Evolutionary conservation across 2,797 vertebrate genomes (phyloP).

Genomic region (Peromyscus aztecus): DNA sequence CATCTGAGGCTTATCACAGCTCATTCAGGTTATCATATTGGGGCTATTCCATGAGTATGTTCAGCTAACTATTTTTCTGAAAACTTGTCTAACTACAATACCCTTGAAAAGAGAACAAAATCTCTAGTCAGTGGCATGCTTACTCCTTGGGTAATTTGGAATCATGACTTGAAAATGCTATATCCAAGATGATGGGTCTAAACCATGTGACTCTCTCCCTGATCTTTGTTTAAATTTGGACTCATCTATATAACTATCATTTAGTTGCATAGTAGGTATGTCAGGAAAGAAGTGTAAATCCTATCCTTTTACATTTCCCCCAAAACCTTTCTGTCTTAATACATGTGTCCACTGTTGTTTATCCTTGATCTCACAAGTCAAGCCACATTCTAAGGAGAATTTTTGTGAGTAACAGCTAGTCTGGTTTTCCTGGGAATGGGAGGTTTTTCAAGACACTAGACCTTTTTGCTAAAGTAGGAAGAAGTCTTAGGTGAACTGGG

Average conservation of each 20-base stretch:
- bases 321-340: neutral
- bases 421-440: neutral
- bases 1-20: neutral
- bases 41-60: neutral
- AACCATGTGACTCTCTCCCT: neutral
- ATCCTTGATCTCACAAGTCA: neutral
- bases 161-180: neutral
- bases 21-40: neutral
- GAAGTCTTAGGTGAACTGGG: neutral
- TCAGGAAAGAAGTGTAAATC: neutral
- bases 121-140: neutral
- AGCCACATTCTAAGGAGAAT: neutral
- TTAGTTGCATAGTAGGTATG: neutral
- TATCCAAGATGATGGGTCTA: neutral
- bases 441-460: neutral
- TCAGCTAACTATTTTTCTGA: neutral
- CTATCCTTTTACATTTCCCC: neutral
- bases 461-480: neutral
- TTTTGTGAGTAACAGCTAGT: neutral
- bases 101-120: neutral
- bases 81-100: neutral
- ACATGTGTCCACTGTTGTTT: neutral
- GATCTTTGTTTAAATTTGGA: neutral
- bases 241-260: neutral
- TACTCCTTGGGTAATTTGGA: neutral